phyloP scores from a whole-genome alignment of 2,888 invertebrate species.

The Gisinianus flammeolus region DNA sequence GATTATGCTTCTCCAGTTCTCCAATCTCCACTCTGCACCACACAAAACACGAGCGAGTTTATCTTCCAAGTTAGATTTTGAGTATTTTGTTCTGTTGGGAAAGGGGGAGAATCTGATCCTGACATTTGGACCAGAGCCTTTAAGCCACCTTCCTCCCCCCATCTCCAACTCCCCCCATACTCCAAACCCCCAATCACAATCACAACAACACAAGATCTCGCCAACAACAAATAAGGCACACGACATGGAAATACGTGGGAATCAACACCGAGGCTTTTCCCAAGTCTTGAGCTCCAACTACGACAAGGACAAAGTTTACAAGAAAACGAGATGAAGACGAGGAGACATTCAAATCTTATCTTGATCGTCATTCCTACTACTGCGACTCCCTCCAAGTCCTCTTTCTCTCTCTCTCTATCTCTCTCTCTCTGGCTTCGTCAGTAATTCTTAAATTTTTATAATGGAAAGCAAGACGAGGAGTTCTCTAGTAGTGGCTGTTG shows the following conservation, averaged over 20 bases:
- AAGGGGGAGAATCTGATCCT: neutral
- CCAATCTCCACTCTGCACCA: neutral
- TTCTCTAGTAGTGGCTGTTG: too few relatives aligned
- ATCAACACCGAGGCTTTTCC: too few relatives aligned
- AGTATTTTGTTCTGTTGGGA: neutral
- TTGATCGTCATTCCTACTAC: too few relatives aligned
- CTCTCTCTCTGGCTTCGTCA: neutral
- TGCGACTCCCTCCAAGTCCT: too few relatives aligned
- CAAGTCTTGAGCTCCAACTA: too few relatives aligned
- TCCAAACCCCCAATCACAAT: neutral
- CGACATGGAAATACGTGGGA: too few relatives aligned
- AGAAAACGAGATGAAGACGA: too few relatives aligned
- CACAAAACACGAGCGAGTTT: neutral
- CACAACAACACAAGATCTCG: neutral
- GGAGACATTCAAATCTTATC: slow-evolving; percentile 5
- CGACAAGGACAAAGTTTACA: too few relatives aligned
- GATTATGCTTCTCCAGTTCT: too few relatives aligned
- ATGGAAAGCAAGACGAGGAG: too few relatives aligned
- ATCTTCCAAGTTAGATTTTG: neutral
- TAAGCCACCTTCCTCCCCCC: neutral
- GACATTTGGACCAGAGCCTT: slow-evolving; percentile 1
- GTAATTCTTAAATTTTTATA: neutral
- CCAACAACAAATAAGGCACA: too few relatives aligned
- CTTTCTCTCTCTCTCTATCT: too few relatives aligned
- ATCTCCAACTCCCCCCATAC: neutral